phyloP scores from a whole-genome alignment of 2,888 invertebrate species.

The Baccha elongata region DNA sequence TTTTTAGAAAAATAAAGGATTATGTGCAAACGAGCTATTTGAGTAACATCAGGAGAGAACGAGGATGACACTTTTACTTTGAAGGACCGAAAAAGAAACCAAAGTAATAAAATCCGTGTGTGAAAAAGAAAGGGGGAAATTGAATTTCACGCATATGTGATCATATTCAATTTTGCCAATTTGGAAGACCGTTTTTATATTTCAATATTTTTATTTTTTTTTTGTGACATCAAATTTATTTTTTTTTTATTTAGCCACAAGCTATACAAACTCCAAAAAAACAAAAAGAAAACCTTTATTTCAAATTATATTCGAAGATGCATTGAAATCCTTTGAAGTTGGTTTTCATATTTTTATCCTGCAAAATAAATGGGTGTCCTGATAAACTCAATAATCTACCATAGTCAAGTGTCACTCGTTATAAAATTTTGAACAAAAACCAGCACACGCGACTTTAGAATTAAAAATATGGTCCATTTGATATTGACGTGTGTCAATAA shows the following conservation, averaged over 20 bases:
- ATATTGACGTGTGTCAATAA: constrained; percentile 62
- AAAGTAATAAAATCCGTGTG: constrained; percentile 22
- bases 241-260: constrained; percentile 9
- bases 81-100: constrained; percentile 32
- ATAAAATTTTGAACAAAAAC: constrained; percentile 34
- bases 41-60: constrained; percentile 59
- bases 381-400: constrained; percentile 21
- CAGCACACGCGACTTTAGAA: constrained; percentile 61
- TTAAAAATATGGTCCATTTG: constrained; percentile 59
- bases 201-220: constrained; percentile 22
- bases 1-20: constrained; percentile 52
- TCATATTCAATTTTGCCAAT: constrained; percentile 76
- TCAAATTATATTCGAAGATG: neutral
- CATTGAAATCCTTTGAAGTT: constrained; percentile 24
- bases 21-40: constrained; percentile 64
- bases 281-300: constrained; percentile 14
- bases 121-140: constrained; percentile 66
- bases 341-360: neutral
- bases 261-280: constrained; percentile 20
- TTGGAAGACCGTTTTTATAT: constrained; percentile 56
- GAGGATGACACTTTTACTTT: constrained; percentile 46
- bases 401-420: constrained; percentile 49
- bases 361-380: constrained; percentile 2
- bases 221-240: constrained; percentile 1
- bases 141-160: constrained; percentile 76